Evolutionary conservation across 2,888 invertebrate genomes (phyloP), one percentile per base, ranked within the genome.

Genomic region (Tricholauxania praeusta): DNA sequence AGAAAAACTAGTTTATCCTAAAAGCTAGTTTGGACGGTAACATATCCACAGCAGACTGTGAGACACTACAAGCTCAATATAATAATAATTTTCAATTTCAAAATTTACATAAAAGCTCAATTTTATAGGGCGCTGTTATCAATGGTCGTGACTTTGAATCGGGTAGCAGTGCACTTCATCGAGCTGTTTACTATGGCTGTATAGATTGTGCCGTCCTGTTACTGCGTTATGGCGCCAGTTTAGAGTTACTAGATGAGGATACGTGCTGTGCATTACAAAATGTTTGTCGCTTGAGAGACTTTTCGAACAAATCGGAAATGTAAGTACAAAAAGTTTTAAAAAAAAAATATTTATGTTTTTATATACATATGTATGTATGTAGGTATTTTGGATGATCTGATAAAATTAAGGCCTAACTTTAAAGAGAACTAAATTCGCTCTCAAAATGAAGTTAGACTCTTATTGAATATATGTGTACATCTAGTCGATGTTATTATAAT

Each of bases 101-200:
- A 53, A 22, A 6, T 72, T 14, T 2, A 48, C 22, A 22, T 22
- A 22, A 22, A 22, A 22, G 2, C 22, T 47, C 19, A 48, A 28
- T 14, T 70, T 39, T 19, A 6, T 19, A 84, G 82, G 87, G 87
- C n/a, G 84, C 87, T 2, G 76, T 79, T 51, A 82, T 86, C 15
- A 84, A 84, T 69, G 78, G 80, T 0, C 82, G 82, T 17, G 87
- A 87, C 49, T 80, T 70, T 49, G 87, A 87, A 64, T 91, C 91
- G 0, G 92, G 93, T 71, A 88, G 94, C 86, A 95, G 94, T 12
- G 91, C 96, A 0, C 87, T 96, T 32, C 96, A 96, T 83, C 88
- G 94, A 69, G 93, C 94, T 76, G 88, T 96, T 28, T 95, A 93
- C 85, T 95, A 95, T 86, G 96, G 96, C 0, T 93, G 95, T 81